Evolutionary conservation across 2,113 vertebrate species (phyloP), one percentile per base, ranked within the genome.

Genomic region (Fulmarus glacialis): DNA sequence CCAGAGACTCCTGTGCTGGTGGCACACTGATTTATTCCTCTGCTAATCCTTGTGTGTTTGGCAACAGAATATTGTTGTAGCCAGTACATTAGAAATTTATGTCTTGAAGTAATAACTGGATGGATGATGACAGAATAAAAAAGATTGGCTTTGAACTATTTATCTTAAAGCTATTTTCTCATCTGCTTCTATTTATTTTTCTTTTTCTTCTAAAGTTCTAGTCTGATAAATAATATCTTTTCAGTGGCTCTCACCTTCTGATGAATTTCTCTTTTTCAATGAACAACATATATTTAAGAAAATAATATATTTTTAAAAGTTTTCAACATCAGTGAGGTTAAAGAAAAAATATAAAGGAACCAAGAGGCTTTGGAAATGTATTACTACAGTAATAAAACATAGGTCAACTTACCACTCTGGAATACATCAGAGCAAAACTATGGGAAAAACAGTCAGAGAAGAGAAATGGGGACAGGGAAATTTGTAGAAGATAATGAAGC

Each of bases 121-220:
- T 84, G 42, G 34, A 62, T 66, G 40, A 60, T 38, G 75, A 11
- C 30, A 83, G 80, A 30, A 48, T 38, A 52, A 67, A 78, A 43
- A 43, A 64, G 9, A 68, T 47, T 75, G 24, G 2, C 34, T 90
- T 86, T 66, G 64, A 82, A 70, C 19, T 73, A 62, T 63, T 88
- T 75, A 27, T 89, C 83, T 91, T 87, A 73, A 66, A 84, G n/a
- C 59, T 77, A n/a, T 60, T 95, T 94, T 81, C 72, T 89, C 55
- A 36, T 34, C 66, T 91, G 45, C 24, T 81, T 87, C 67, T 87
- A 38, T 82, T 85, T 91, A 59, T 45, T 73, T 91, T 68, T 12
- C 23, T 26, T 86, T 90, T 48, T 58, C 26, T 92, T 92, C 43
- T 48, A 6, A 58, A 83, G 14, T 66, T 74, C 15, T 42, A 52